Evolutionary conservation across 1,140 invertebrate genomes (phyloP), one percentile per base, ranked within the genome.

Genomic region (Bombyx mandarina): DNA sequence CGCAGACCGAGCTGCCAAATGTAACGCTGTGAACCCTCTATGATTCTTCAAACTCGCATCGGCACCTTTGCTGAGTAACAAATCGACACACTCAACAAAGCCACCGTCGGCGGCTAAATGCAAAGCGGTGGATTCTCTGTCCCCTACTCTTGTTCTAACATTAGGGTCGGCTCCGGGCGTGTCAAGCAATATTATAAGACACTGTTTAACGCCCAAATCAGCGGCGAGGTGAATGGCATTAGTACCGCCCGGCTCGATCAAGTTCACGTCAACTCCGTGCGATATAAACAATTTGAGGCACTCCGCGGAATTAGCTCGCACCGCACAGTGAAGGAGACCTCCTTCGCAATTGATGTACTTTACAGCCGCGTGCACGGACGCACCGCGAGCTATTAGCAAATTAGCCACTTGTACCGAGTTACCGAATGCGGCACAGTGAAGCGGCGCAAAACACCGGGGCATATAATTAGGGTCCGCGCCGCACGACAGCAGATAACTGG

Each of bases 91-190:
- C 43, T 94, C 92, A 7, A 89, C 89, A 65, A 93, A 93, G 43
- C 94, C 94, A 52, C 93, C 93, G 63, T 94, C 93, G 2, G 94
- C 94, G 0, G 94, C 94, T 61, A 96, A 84, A 82, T 96, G 95
- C 12, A 96, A 73, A 0, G 94, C 91, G 0, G 94, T 95, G 47
- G 93, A 93, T 67, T 92, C 91, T 68, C 92, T 90, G 58, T 92
- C 91, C 6, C 91, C 87, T 4, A 92, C 92, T 60, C 88, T 91
- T 63, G 96, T 87, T 75, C 89, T 77, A 43, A 91, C 89, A 62
- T 89, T 86, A 43, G 91, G 76, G 72, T 92, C 90, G 1, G 90
- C 88, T 22, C 89, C 91, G 26, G 91, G 90, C 4, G 91, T 91
- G 59, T 92, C 90, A n/a, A 95, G 62, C 35, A 96, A 84, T 43